Evolutionary conservation across 64 coral and sea anemone genomes (phyloP).

Genomic region (Pocillopora verrucosa): DNA sequence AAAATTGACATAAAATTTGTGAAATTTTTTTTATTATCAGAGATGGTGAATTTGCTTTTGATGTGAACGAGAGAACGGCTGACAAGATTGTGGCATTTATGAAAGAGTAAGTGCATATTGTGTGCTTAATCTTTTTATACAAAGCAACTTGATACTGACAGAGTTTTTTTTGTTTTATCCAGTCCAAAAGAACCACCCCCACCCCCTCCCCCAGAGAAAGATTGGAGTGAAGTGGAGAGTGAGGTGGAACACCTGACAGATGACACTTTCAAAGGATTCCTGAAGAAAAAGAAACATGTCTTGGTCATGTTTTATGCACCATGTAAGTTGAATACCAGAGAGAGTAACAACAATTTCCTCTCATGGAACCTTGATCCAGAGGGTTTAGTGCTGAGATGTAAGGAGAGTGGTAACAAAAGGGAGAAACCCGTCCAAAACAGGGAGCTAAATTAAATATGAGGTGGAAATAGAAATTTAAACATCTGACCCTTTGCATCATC

Average conservation of each 20-base stretch:
- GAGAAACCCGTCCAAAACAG: too few relatives aligned
- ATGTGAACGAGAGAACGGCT: conserved; percentile 92
- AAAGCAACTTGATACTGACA: neutral
- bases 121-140: neutral
- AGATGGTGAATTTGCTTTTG: conserved; percentile 97
- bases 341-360: too few relatives aligned
- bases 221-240: conserved; percentile 80
- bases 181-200: conserved; percentile 98
- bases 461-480: too few relatives aligned
- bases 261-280: conserved; percentile 80
- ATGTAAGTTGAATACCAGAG: conserved; percentile 65
- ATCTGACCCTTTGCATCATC: too few relatives aligned
- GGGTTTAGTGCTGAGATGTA: too few relatives aligned
- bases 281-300: conserved; percentile 98
- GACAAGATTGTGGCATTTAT: conserved; percentile 93
- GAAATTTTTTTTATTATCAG: conserved; percentile 36
- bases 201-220: conserved; percentile 87
- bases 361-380: too few relatives aligned
- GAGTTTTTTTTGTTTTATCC: neutral
- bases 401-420: too few relatives aligned
- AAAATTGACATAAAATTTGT: neutral
- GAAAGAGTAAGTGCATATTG: conserved; percentile 82
- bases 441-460: too few relatives aligned
- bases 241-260: conserved; percentile 79
- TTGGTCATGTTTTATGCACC: conserved; percentile 99